Conservation (phyloP, 2,888 invertebrate species). For the Drosophila demipolita region DNA sequence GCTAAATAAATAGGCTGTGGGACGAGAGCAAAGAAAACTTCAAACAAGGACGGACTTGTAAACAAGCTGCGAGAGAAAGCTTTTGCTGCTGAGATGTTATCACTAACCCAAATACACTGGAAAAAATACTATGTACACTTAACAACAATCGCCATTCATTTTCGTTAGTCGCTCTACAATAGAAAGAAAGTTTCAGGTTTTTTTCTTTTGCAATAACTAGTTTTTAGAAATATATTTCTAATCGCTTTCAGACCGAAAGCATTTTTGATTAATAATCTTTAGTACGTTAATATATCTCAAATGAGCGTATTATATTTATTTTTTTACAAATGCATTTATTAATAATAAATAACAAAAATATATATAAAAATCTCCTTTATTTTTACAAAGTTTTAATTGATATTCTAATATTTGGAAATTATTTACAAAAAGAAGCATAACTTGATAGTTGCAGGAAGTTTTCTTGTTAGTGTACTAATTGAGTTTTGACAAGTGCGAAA, state of each 20-base stretch:
- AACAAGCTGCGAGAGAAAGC: background rate
- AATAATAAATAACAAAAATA: no score
- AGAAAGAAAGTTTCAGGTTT: background rate
- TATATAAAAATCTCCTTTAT: no score
- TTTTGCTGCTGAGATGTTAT: background rate
- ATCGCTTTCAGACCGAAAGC: background rate
- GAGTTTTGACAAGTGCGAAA: background rate
- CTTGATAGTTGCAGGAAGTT: background rate
- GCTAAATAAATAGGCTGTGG: background rate
- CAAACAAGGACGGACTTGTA: slow-evolving; percentile 5
- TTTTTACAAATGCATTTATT: no score
- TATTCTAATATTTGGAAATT: background rate
- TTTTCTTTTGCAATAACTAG: no score
- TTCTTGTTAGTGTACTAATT: background rate
- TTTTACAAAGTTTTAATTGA: background rate
- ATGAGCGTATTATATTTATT: background rate
- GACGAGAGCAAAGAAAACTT: background rate
- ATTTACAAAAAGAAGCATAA: background rate
- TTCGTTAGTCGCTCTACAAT: background rate
- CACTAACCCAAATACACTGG: background rate
- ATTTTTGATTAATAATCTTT: background rate
- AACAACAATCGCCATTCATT: background rate
- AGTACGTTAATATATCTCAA: background rate
- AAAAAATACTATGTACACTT: background rate
- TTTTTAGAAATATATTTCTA: background rate